A percentile compares a stretch with the other conserved stretches of the same genome.
Evolutionary conservation across 2,888 invertebrate genomes (phyloP).

Genomic region (Lysandra bellargus): DNA sequence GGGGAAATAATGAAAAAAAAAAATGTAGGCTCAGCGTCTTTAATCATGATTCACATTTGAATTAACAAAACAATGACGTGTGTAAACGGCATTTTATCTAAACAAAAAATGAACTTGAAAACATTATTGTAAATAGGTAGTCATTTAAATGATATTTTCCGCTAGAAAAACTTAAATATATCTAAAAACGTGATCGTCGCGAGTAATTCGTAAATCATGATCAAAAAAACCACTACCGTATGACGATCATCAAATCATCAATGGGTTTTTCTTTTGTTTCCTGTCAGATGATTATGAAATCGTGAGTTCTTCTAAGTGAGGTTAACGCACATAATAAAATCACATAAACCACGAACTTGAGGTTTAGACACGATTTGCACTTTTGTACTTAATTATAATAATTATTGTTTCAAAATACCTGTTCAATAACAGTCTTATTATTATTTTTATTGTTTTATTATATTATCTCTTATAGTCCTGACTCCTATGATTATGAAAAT

Average conservation of each 20-base stretch:
- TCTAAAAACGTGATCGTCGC: constrained; percentile 19
- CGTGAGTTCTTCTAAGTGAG: constrained; percentile 45
- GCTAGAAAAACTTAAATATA: constrained; percentile 29
- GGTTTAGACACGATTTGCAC: neutral
- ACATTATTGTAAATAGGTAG: neutral
- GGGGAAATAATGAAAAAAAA: no score
- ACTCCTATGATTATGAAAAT: no score
- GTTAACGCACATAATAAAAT: constrained; percentile 24
- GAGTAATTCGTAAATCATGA: constrained; percentile 27
- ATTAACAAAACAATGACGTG: neutral
- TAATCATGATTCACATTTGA: neutral
- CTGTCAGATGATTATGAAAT: constrained; percentile 49
- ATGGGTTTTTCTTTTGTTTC: constrained; percentile 46
- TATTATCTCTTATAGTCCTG: no score
- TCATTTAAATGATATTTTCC: constrained; percentile 28
- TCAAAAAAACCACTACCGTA: constrained; percentile 33
- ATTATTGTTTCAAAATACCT: no score
- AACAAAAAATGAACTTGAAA: constrained; percentile 27
- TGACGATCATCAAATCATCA: constrained; percentile 30
- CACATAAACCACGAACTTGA: constrained; percentile 29
- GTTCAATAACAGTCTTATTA: no score
- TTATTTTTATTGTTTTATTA: no score
- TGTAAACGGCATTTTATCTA: neutral
- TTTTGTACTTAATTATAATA: no score
- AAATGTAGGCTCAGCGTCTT: no score